Percentiles rank a stretch among this genome's conserved stretches.
phyloP scores from a whole-genome alignment of 1,140 invertebrate species.

The Drosophila nebulosa region DNA sequence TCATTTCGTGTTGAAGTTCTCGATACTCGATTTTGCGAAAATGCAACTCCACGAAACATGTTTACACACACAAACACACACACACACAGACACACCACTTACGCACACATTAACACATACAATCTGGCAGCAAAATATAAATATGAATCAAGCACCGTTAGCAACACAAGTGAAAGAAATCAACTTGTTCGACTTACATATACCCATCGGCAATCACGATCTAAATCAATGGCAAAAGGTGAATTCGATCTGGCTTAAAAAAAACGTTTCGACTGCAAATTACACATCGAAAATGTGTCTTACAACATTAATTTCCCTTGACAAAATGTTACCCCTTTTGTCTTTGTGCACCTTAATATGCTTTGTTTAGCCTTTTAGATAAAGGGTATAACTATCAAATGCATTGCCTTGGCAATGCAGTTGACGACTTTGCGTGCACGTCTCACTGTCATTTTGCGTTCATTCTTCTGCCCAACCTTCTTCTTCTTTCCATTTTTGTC shows the following conservation, averaged over 20 bases:
- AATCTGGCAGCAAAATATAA: constrained; percentile 29
- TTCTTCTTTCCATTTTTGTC: no score
- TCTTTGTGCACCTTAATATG: background rate
- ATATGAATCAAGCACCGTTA: constrained; percentile 68
- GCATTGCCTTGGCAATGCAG: background rate
- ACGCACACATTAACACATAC: background rate
- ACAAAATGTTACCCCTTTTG: no score
- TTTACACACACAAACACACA: constrained; percentile 41
- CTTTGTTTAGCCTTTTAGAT: background rate
- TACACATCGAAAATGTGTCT: no score
- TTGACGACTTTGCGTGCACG: background rate
- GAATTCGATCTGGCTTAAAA: background rate
- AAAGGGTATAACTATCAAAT: background rate
- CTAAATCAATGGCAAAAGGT: background rate
- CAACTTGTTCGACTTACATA: constrained; percentile 2
- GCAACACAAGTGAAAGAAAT: constrained; percentile 58
- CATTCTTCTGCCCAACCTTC: background rate
- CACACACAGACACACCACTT: background rate
- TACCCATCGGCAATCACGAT: background rate
- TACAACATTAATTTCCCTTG: no score
- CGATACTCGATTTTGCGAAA: constrained; percentile 56
- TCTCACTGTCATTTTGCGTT: background rate
- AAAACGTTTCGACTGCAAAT: no score
- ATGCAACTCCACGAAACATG: constrained; percentile 65
- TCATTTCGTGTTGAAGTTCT: constrained; percentile 54